Base-by-base conservation (phyloP, 2,888 invertebrate species). In the Phyllotreta cruciferae region DNA sequence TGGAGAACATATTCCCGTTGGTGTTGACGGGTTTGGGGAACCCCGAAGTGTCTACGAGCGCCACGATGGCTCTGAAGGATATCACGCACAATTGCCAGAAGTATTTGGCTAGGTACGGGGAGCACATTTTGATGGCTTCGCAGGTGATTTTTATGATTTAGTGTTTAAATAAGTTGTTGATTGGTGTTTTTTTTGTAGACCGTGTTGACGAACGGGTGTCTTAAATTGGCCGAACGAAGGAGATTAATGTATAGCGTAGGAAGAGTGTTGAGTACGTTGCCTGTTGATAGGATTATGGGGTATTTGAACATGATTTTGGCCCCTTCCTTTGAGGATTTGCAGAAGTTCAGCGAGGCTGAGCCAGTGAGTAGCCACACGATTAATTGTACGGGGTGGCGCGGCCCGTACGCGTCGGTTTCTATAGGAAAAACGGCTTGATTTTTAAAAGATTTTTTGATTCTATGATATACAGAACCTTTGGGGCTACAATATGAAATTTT, bases 61-160 rank as follows among this genome's bases (percentile, higher is more conserved):
- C 94, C 0, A 94, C 95, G 3, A 87, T 95, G 80, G 95, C 96
- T 24, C 83, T 96, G 8, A 93, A 95, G 78, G 95, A 95, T 75
- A 86, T 97, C 41, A 90, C 93, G 37, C 84, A 90, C 38, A 94
- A 94, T 79, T 94, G 94, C 77, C 87, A 88, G 72, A 79, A 87
- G 54, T 88, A 89, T 77, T 85, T 96, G 70, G 85, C 87, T 52
- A 90, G 91, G 0, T 91, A 89, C 73, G 92, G 92, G 0, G 88
- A 88, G 24, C 89, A 90, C 63, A 87, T 96, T 62, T 85, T 95
- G 3, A 84, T 86, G 14, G 88, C 91, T 0, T 88, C 91, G 56
- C 87, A 87, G 80, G 85, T 86, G n/a, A 66, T 75, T 44, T 60
- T 47, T 37, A 36, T 3, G 9, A 39, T 13, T 60, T 10, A 3